Conservation (phyloP, 2,797 vertebrate genomes). For the Choloepus didactylus region DNA sequence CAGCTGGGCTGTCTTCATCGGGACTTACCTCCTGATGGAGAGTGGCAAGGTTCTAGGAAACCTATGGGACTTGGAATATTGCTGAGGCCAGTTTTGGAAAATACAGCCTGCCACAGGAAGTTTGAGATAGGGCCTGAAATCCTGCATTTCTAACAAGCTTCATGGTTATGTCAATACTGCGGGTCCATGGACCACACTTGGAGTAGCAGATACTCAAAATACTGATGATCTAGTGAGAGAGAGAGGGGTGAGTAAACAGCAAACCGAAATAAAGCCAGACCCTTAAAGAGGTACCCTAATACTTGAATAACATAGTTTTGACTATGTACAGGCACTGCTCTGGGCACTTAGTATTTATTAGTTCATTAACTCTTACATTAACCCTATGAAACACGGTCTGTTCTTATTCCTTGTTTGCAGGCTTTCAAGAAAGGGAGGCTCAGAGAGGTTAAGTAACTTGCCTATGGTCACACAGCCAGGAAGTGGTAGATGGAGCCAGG, state of each 20-base stretch:
- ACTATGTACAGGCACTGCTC: background rate
- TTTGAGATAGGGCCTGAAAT: too few relatives aligned
- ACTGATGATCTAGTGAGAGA: background rate
- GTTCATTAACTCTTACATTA: background rate
- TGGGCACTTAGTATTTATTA: too few relatives aligned
- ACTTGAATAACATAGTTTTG: background rate
- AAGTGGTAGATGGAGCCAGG: background rate
- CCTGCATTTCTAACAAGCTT: background rate
- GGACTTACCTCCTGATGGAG: too few relatives aligned
- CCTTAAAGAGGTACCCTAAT: background rate
- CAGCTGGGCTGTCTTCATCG: background rate
- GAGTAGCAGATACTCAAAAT: background rate
- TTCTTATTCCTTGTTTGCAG: background rate
- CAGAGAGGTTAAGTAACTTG: background rate
- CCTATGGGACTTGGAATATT: background rate
- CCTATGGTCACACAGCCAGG: background rate
- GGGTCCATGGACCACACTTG: accelerated
- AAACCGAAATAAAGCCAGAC: background rate
- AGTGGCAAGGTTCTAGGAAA: background rate
- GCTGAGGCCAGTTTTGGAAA: too few relatives aligned
- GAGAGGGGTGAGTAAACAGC: background rate
- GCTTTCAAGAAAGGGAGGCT: background rate
- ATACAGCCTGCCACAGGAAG: background rate
- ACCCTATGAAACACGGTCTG: background rate
- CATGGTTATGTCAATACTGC: background rate